A percentile compares a stretch with the other conserved stretches of the same genome.
These are phyloP conservation scores for Ectropis grisescens DNA, from an alignment of 1,140 invertebrate genomes.

Conservation along the genomic window DNA sequence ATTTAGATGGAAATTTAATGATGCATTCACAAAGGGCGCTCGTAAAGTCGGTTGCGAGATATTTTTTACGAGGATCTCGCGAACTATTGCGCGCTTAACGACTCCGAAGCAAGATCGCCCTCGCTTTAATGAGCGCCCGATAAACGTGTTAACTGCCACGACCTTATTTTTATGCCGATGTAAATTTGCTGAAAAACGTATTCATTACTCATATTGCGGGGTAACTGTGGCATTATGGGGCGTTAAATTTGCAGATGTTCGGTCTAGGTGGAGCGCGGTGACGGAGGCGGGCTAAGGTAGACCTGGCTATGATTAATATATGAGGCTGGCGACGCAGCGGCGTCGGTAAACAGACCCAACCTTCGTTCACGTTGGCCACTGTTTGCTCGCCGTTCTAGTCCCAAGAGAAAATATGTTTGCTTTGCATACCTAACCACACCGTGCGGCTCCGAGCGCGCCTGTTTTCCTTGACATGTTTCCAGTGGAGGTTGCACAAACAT, in stretches of 20 bases:
- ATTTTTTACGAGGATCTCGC: conserved; percentile 70
- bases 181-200: conserved; percentile 64
- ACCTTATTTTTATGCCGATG: conserved; percentile 67
- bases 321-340: conserved; percentile 63
- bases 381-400: conserved; percentile 61
- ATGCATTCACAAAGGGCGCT: conserved; percentile 68
- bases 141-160: conserved; percentile 67
- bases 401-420: conserved; percentile 65
- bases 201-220: conserved; percentile 45
- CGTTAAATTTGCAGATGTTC: conserved; percentile 17
- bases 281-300: conserved; percentile 37
- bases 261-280: conserved; percentile 5
- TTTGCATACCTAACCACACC: conserved; percentile 53
- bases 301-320: conserved; percentile 62
- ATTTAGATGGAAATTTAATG: conserved; percentile 71
- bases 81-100: conserved; percentile 70
- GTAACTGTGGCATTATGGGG: conserved; percentile 29
- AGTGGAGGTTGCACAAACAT: conserved; percentile 30
- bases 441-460: conserved; percentile 25
- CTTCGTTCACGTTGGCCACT: conserved; percentile 47
- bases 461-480: conserved; percentile 55
- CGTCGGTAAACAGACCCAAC: conserved; percentile 51
- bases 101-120: conserved; percentile 67
- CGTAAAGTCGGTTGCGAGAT: conserved; percentile 68
- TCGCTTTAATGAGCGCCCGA: conserved; percentile 68